phyloP scores from a whole-genome alignment of 2,113 vertebrate genomes.

The Miniopterus natalensis region DNA sequence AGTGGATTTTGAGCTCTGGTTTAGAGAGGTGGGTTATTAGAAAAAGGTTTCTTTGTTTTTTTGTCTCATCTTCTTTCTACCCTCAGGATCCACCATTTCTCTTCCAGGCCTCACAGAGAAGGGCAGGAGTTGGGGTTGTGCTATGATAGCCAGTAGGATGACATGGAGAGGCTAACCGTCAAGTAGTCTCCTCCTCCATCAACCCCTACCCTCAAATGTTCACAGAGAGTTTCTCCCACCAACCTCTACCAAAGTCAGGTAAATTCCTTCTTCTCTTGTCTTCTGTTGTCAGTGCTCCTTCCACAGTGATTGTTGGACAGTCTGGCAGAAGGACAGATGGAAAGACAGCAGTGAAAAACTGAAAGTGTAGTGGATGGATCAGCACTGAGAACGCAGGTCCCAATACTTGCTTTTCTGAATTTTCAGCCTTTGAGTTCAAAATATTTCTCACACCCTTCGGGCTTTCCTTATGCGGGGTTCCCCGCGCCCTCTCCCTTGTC shows the following conservation, averaged over 20 bases:
- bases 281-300: conserved; percentile 9
- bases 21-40: conserved; percentile 34
- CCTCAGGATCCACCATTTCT: background rate
- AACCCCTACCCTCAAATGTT: background rate
- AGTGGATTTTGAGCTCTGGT: background rate
- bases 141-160: background rate
- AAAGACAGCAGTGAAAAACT: conserved; percentile 2
- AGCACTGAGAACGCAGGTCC: background rate
- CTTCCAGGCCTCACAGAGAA: background rate
- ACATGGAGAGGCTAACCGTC: background rate
- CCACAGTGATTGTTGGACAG: background rate
- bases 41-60: background rate
- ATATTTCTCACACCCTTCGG: conserved; percentile 44
- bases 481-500: background rate
- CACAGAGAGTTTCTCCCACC: background rate
- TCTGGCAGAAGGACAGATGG: conserved; percentile 39
- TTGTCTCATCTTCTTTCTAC: background rate
- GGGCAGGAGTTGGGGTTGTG: background rate
- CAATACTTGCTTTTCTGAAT: conserved; percentile 4
- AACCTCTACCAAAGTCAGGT: conserved; percentile 24
- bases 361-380: conserved; percentile 26
- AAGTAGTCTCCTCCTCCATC: background rate
- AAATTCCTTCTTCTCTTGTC: conserved; percentile 26
- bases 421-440: conserved; percentile 56
- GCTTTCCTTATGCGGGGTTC: conserved; percentile 46